Conservation (phyloP, 2,888 invertebrate species). For the Chrysotoxum bicinctum region DNA sequence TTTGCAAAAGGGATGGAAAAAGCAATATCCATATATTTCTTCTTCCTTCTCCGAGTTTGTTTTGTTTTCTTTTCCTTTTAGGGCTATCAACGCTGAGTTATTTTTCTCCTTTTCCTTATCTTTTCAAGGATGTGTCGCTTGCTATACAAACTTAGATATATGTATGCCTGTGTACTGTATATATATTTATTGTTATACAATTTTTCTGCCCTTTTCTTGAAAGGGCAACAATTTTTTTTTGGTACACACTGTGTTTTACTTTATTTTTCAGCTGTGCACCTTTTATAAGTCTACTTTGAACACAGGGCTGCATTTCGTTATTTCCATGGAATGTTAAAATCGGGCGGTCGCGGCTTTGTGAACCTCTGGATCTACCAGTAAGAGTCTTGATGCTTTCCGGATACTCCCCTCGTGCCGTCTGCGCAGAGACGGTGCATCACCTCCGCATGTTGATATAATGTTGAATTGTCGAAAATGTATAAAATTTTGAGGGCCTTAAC, state of each 20-base stretch:
- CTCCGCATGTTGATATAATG: no score
- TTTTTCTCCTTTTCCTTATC: conserved; percentile 42
- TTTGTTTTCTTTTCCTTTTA: conserved; percentile 47
- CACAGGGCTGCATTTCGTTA: not conserved
- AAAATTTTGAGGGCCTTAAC: no score
- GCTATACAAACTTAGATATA: not conserved
- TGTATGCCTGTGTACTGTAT: not conserved
- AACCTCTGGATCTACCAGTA: no score
- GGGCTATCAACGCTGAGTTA: conserved; percentile 49
- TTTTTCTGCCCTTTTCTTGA: conserved; percentile 40
- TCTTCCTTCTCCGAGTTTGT: conserved; percentile 24
- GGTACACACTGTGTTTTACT: conserved; percentile 17
- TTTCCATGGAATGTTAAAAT: no score
- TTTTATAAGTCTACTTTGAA: conserved; percentile 37
- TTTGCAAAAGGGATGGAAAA: conserved; percentile 34
- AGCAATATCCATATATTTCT: conserved; percentile 65
- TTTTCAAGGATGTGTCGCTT: conserved; percentile 48
- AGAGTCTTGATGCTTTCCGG: no score
- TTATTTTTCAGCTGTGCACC: conserved; percentile 52
- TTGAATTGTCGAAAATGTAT: no score
- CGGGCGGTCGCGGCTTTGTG: no score
- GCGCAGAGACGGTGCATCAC: no score
- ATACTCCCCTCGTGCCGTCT: no score
- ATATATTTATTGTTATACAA: conserved; percentile 7
- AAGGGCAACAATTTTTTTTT: conserved; percentile 36